A percentile compares a stretch with the other conserved stretches of the same genome.
Evolutionary conservation across 1,140 invertebrate species (phyloP).

Genomic region (Hydropsyche tenuis): DNA sequence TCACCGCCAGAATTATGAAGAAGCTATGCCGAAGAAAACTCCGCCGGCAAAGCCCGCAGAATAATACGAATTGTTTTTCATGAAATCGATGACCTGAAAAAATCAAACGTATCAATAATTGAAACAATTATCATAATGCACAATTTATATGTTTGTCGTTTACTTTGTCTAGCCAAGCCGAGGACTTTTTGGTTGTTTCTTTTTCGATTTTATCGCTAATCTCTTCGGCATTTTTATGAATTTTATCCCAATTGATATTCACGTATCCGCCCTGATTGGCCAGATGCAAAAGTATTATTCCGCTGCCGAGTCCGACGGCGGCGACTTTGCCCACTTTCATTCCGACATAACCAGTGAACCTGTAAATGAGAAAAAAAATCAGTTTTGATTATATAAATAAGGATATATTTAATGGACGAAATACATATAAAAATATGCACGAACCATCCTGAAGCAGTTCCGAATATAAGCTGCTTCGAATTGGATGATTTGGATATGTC

Average conservation of each 20-base stretch:
- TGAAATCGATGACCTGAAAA: slow-evolving; percentile 73
- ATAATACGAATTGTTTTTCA: slow-evolving; percentile 77
- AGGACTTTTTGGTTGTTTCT: slow-evolving; percentile 73
- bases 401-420: not conserved
- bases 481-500: slow-evolving; percentile 84
- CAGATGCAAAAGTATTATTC: slow-evolving; percentile 87
- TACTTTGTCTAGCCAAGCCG: slow-evolving; percentile 82
- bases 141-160: slow-evolving; percentile 38
- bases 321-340: slow-evolving; percentile 92
- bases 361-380: slow-evolving; percentile 54
- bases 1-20: too few species aligned
- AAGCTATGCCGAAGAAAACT: slow-evolving; percentile 82
- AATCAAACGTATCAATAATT: not conserved
- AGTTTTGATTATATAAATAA: not conserved
- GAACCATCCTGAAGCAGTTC: slow-evolving; percentile 88
- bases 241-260: slow-evolving; percentile 87
- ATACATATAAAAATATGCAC: not conserved
- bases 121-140: slow-evolving; percentile 1
- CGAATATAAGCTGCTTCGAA: slow-evolving; percentile 86
- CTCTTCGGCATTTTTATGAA: slow-evolving; percentile 82
- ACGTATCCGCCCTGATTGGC: slow-evolving; percentile 93
- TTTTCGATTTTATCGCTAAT: slow-evolving; percentile 82
- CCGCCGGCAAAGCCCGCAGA: slow-evolving; percentile 85
- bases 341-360: slow-evolving; percentile 87
- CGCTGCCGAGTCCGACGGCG: slow-evolving; percentile 86